Base-by-base conservation (phyloP, 1,140 invertebrate genomes). In the Bombus confusus region DNA sequence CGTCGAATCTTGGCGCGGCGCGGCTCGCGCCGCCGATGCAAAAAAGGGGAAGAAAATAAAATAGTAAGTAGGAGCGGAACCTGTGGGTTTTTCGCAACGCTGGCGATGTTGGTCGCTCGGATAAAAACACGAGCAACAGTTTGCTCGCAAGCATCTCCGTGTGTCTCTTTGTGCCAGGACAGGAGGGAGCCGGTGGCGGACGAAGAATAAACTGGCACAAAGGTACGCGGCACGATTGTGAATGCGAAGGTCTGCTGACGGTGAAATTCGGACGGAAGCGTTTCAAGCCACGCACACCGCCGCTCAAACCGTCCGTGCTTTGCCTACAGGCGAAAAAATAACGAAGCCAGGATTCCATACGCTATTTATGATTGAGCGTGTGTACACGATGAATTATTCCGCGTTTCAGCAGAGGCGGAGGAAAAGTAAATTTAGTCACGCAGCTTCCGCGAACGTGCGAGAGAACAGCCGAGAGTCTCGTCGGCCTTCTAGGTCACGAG, bases 1-100 rank as follows among this genome's bases (percentile, higher is more conserved):
- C 79, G 72, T 86, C 80, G 43, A 78, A 79, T 89, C 81, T 89
- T 87, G 87, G 37, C 79, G 64, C 62, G n/a, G 37, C 66, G 64
- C 83, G 83, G 8, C 8, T 66, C 80, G n/a, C 47, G 43, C 41
- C 43, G 41, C 43, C 82, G 66, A 86, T 78, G 80, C 84, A 76
- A 76, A 62, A 41, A 41, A 72, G 25, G 25, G 28, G 28, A 28
- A n/a, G 4, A 10, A n/a, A 62, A 9, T n/a, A 28, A 25, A 13
- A 25, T 12, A 25, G 12, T 4, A 13, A 10, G 28, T 12, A 12
- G 59, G 25, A 31, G 43, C 41, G n/a, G 37, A 43, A 39, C 1
- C 57, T 12, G 31, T 1, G 15, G 5, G 0, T 18, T 47, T 52
- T 43, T 57, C 66, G 31, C 66, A n/a, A 41, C 31, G 39, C 28